Evolutionary conservation across 2,113 vertebrate species (phyloP).

Genomic region (Paramisgurnus dabryanus): DNA sequence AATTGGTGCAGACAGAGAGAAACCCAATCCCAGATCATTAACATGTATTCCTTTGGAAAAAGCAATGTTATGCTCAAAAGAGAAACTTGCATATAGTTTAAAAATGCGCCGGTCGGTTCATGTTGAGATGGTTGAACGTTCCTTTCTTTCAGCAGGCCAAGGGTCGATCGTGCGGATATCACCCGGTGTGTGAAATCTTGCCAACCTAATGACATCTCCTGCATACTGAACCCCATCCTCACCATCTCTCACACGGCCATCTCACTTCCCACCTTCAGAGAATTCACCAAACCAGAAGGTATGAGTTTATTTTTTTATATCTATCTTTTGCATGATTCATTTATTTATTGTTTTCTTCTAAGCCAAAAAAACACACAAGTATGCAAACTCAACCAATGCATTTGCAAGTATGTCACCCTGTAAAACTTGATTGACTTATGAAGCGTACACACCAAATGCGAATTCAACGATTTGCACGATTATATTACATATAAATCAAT

Average conservation of each 20-base stretch:
- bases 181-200: slow-evolving; percentile 91
- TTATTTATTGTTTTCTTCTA: neutral
- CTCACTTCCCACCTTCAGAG: slow-evolving; percentile 92
- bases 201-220: slow-evolving; percentile 79
- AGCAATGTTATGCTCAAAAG: neutral
- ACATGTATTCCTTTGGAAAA: slow-evolving; percentile 1
- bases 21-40: slow-evolving; percentile 18
- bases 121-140: neutral
- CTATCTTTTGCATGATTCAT: neutral
- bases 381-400: neutral
- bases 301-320: slow-evolving; percentile 45
- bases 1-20: slow-evolving; percentile 9
- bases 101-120: neutral
- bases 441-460: no score
- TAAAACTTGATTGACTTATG: no score
- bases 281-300: slow-evolving; percentile 90
- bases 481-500: no score
- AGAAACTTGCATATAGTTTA: neutral
- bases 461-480: no score
- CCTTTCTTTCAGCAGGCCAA: slow-evolving; percentile 64
- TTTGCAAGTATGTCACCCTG: no score
- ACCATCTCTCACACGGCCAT: slow-evolving; percentile 92
- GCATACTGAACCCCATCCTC: slow-evolving; percentile 83
- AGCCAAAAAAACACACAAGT: neutral
- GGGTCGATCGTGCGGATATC: slow-evolving; percentile 82